Evolutionary conservation across 2,888 invertebrate species (phyloP).

Genomic region (Ischnura elegans): DNA sequence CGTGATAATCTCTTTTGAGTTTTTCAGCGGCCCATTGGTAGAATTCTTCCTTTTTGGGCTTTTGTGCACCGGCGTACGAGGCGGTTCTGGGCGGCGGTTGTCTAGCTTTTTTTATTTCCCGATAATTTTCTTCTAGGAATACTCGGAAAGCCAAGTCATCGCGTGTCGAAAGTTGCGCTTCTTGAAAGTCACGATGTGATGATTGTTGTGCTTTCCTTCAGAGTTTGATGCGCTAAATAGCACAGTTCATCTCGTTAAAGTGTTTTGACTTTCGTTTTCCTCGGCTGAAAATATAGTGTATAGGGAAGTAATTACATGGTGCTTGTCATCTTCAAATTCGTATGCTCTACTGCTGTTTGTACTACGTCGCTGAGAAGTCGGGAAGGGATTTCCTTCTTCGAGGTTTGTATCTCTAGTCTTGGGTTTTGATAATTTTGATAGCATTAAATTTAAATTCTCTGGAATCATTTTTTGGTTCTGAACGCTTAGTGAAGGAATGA

Average conservation of each 20-base stretch:
- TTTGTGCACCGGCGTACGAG: background rate
- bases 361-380: background rate
- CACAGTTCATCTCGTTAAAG: background rate
- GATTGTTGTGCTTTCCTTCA: background rate
- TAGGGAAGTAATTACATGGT: too few relatives aligned
- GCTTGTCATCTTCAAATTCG: too few relatives aligned
- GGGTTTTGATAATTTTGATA: too few relatives aligned
- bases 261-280: background rate
- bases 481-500: too few relatives aligned
- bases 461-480: too few relatives aligned
- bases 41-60: background rate
- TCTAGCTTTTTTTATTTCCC: background rate
- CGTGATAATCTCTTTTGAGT: background rate
- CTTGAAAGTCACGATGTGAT: background rate
- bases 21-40: background rate
- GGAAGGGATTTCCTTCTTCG: too few relatives aligned
- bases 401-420: too few relatives aligned
- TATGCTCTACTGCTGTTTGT: background rate
- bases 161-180: background rate
- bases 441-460: too few relatives aligned
- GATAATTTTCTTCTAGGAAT: constrained; percentile 25
- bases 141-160: background rate
- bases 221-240: background rate
- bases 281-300: background rate
- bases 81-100: background rate